These are phyloP conservation scores for Anisognathus igniventris DNA, from an alignment of 2,797 vertebrate genomes.

Conservation along the genomic window DNA sequence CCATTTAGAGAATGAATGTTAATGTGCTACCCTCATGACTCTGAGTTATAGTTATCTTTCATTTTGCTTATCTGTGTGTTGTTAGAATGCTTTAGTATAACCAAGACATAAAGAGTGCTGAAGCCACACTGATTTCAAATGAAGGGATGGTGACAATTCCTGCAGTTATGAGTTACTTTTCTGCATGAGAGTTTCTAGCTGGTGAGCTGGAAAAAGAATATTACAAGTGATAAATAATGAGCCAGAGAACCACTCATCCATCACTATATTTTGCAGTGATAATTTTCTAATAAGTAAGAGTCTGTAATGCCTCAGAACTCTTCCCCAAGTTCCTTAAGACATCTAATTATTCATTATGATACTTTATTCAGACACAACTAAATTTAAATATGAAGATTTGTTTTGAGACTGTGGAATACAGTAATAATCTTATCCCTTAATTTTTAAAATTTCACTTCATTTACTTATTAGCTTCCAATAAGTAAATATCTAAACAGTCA, in stretches of 20 bases:
- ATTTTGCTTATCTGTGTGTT: not conserved
- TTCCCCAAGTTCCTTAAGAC: not conserved
- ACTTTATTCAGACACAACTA: not conserved
- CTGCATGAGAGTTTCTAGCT: not conserved
- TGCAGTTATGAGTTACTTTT: not conserved
- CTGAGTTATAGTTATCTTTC: not conserved
- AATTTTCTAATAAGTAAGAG: slow-evolving; percentile 3
- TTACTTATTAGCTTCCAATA: not conserved
- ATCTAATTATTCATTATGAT: not conserved
- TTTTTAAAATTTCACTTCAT: slow-evolving; percentile 10
- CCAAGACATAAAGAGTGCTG: not conserved
- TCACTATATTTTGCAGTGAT: not conserved
- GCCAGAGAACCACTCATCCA: not conserved
- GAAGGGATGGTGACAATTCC: not conserved
- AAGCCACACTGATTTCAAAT: not conserved
- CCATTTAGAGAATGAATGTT: not conserved
- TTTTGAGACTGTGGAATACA: not conserved
- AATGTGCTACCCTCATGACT: not conserved
- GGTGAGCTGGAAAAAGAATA: not conserved
- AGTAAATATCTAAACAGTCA: not conserved
- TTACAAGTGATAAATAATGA: not conserved
- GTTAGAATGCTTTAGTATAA: not conserved
- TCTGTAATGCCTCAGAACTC: not conserved
- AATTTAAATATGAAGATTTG: not conserved
- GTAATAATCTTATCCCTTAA: not conserved